phyloP scores from a whole-genome alignment of 2,113 vertebrate genomes.

The Prunella fulvescens region DNA sequence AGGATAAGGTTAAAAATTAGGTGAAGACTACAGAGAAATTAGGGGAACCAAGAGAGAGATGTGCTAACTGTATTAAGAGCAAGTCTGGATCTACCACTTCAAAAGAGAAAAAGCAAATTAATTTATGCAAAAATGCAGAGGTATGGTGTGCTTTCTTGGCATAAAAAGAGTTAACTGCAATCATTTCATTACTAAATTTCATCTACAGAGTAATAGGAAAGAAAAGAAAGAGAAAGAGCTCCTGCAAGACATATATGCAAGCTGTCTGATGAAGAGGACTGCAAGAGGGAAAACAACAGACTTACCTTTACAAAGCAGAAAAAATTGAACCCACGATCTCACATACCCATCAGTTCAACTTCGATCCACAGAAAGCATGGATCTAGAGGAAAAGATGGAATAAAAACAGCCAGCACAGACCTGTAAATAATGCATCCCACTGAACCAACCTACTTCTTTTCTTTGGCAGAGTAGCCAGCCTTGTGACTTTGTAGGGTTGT shows the following conservation, averaged over 20 bases:
- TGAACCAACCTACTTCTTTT: not conserved
- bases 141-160: not conserved
- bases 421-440: not conserved
- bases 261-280: not conserved
- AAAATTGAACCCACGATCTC: not conserved
- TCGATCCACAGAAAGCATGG: not conserved
- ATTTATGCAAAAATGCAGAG: not conserved
- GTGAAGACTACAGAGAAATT: not conserved
- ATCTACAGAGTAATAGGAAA: not conserved
- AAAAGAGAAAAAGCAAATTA: not conserved
- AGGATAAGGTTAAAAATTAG: not conserved
- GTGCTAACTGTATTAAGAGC: not conserved
- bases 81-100: not conserved
- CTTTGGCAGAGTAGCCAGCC: not conserved
- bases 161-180: not conserved
- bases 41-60: not conserved
- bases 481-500: not conserved
- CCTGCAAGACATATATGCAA: not conserved
- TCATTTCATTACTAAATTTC: not conserved
- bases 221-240: not conserved
- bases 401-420: not conserved
- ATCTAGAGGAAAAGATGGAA: not conserved
- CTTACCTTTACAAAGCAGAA: not conserved
- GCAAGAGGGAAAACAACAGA: not conserved
- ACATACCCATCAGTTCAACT: not conserved